Evolutionary conservation across 2,888 invertebrate species (phyloP).

Genomic region (Synergus gifuensis): DNA sequence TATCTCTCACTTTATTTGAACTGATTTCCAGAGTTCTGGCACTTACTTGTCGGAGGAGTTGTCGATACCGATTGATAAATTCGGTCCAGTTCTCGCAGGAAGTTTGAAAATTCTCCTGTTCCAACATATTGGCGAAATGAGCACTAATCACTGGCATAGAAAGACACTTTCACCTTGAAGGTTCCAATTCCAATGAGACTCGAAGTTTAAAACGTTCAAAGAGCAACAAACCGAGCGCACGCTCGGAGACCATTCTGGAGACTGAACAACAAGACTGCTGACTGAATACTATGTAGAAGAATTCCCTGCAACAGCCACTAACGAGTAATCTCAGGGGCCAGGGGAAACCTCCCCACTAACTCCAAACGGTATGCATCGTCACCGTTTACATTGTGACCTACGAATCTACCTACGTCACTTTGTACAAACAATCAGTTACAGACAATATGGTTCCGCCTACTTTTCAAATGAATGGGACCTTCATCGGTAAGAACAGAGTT

Average conservation of each 20-base stretch:
- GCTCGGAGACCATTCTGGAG: constrained; percentile 28
- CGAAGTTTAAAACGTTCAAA: neutral
- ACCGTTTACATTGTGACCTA: constrained; percentile 14
- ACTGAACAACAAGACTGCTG: neutral
- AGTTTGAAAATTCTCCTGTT: constrained; percentile 82
- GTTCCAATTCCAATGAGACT: neutral
- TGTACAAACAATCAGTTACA: neutral
- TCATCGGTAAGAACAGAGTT: neutral
- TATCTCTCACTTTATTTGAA: neutral
- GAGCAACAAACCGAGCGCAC: neutral
- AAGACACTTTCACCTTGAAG: neutral
- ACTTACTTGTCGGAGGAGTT: constrained; percentile 85
- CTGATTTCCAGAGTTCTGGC: neutral
- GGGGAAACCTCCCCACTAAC: constrained; percentile 53
- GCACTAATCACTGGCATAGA: neutral
- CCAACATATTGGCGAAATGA: constrained; percentile 79
- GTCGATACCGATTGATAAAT: constrained; percentile 85
- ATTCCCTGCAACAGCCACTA: constrained; percentile 9
- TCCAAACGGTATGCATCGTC: constrained; percentile 20
- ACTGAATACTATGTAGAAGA: constrained; percentile 33
- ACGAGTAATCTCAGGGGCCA: constrained; percentile 45
- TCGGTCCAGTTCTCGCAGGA: constrained; percentile 87
- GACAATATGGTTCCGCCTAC: constrained; percentile 13
- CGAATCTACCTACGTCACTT: constrained; percentile 4
- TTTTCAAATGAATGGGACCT: neutral